Base-by-base conservation (phyloP, 1,140 invertebrate genomes). In the Steinernema khuongi region DNA sequence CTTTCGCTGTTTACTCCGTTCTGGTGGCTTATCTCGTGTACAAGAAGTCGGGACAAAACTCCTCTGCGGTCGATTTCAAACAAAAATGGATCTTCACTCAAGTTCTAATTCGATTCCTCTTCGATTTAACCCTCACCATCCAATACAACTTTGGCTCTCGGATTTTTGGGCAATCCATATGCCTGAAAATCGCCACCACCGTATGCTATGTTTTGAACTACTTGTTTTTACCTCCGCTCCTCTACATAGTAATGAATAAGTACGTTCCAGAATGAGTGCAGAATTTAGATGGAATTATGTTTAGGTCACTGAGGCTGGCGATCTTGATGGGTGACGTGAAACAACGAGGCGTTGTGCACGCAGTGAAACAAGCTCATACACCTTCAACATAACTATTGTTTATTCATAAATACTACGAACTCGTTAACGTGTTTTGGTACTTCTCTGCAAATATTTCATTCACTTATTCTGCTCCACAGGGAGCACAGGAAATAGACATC, bases 111-210 rank as follows among this genome's bases (percentile, higher is more conserved):
- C 14, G 50, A 22, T 60, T 60, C 22, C 4, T 7, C 50, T 60
- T 60, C 26, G 50, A 60, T 60, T 22, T 60, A 14, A 14, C 22
- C 2, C 50, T 60, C 19, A 60, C 50, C 50, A 22, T 60, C 4
- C 50, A n/a, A 14, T 60, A 60, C 50, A 60, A 60, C 50, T 60
- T 60, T 60, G 50, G 50, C 50, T 60, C 50, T 7, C 4, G 4
- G 14, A 60, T 60, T 7, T 60, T 60, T 22, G 50, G 50, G 4
- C 7, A 14, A n/a, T 60, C 50, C 11, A 22, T n/a, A 7, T 2
- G 11, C 4, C 50, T 60, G 11, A 60, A 60, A 22, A 60, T 60
- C 4, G 22, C 19, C 14, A 60, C 50, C 50, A 17, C 7, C 26
- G 22, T 60, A n/a, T 60, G 50, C 50, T 60, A 60, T 22, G 26